phyloP scores from a whole-genome alignment of 2,797 vertebrate genomes.

The Pagetopsis macropterus region DNA sequence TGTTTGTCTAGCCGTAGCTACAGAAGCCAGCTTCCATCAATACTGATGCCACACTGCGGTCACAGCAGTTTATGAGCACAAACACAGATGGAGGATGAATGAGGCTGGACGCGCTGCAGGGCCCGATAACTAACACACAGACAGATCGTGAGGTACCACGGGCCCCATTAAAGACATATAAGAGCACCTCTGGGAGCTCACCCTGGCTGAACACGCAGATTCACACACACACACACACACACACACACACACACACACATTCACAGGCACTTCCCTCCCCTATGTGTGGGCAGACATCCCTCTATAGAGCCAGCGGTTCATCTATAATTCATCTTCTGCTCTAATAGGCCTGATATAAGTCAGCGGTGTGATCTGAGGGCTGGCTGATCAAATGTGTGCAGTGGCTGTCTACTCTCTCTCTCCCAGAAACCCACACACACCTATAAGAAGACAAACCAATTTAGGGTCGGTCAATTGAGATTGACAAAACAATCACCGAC shows the following conservation, averaged over 20 bases:
- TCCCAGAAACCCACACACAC: slow-evolving; percentile 16
- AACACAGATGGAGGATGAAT: slow-evolving; percentile 52
- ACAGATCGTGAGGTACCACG: slow-evolving; percentile 34
- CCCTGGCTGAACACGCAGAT: slow-evolving; percentile 61
- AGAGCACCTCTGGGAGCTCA: slow-evolving; percentile 66
- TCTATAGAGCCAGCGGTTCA: slow-evolving; percentile 70
- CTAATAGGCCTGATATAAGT: slow-evolving; percentile 80
- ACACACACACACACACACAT: slow-evolving; percentile 60
- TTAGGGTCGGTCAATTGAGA: slow-evolving; percentile 25
- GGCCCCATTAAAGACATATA: slow-evolving; percentile 61
- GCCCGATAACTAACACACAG: slow-evolving; percentile 48
- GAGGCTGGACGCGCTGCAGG: slow-evolving; percentile 25
- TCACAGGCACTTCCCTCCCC: slow-evolving; percentile 39
- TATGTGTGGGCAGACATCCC: slow-evolving; percentile 70
- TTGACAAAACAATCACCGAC: slow-evolving; percentile 38
- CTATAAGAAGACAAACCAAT: slow-evolving; percentile 27
- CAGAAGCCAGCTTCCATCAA: slow-evolving; percentile 48
- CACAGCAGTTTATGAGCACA: slow-evolving; percentile 45
- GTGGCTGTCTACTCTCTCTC: slow-evolving; percentile 38
- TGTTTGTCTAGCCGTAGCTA: slow-evolving; percentile 16
- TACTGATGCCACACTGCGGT: slow-evolving; percentile 40
- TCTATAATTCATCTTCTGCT: slow-evolving; percentile 78
- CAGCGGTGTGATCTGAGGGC: slow-evolving; percentile 73
- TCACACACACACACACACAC: slow-evolving; percentile 73
- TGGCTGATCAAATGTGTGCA: slow-evolving; percentile 69